Conservation (phyloP, 2,113 vertebrate species). For the Cyanoramphus novaezelandiae region DNA sequence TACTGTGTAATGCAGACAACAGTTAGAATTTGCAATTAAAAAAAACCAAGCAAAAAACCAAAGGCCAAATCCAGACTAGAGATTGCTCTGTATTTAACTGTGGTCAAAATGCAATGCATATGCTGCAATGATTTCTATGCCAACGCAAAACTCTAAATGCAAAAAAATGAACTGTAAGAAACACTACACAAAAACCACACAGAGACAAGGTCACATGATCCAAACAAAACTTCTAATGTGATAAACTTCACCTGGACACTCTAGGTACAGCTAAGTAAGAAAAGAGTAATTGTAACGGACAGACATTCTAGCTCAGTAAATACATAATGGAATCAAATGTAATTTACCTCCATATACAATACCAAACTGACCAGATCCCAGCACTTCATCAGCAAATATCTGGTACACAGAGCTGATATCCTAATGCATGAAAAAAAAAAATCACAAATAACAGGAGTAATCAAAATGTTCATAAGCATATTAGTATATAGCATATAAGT, state of each 20-base stretch:
- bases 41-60: neutral
- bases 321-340: neutral
- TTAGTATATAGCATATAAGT: neutral
- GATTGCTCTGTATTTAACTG: neutral
- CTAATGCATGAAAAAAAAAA: constrained; percentile 70
- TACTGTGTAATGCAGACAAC: neutral
- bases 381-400: constrained; percentile 98
- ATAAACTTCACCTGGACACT: neutral
- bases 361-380: constrained; percentile 98
- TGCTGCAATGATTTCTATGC: neutral
- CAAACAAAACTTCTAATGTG: neutral
- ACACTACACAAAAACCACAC: neutral
- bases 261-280: neutral
- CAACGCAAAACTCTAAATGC: neutral
- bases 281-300: neutral
- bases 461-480: neutral
- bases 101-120: neutral
- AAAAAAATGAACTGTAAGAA: neutral
- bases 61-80: neutral
- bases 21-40: neutral
- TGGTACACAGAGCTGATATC: constrained; percentile 98
- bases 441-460: neutral
- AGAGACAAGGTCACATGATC: neutral
- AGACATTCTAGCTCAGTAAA: neutral
- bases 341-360: constrained; percentile 95